Base-by-base conservation (phyloP, 2,888 invertebrate species). In the Adelognathus sp. region DNA sequence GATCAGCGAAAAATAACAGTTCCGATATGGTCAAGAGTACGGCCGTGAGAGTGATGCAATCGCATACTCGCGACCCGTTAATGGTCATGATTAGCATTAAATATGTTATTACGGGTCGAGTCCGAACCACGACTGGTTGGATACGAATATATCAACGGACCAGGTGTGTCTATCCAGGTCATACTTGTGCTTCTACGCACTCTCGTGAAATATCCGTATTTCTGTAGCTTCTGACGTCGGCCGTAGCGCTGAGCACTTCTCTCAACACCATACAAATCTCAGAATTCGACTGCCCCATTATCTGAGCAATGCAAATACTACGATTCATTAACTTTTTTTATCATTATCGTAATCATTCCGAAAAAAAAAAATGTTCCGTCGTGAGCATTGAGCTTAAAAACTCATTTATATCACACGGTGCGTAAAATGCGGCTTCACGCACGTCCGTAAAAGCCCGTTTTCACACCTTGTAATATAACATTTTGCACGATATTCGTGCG, bases 81-180 rank as follows among this genome's bases (percentile, higher is more conserved):
- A 86, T 86, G 84, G 85, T 81, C 83, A 85, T 85, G 83, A 85
- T 85, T 82, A 85, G 84, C 83, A 84, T 84, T 81, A 82, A 84
- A 85, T 82, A 82, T 80, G 82, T 85, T 84, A 85, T 82, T 84
- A 84, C 79, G 73, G 69, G 80, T 73, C 46, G 70, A 64, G 70
- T 56, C 27, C 9, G 41, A 58, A 31, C 56, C 39, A 4, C 58
- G 46, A 36, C 44, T 9, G 29, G 52, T 78, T 63, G 6, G 21
- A 63, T 58, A 64, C 39, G 58, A 74, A 70, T 54, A 70, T 74
- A 76, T 71, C 56, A 74, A 75, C 69, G 54, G 61, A 73, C 78
- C 83, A 81, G 79, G 79, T 83, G 81, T 29, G 73, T 76, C 50
- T 63, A 83, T 80, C 79, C 77, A 69, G 80, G 71, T 71, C 77